Conservation (phyloP, 2,888 invertebrate species). For the Diplazon laetatorius region DNA sequence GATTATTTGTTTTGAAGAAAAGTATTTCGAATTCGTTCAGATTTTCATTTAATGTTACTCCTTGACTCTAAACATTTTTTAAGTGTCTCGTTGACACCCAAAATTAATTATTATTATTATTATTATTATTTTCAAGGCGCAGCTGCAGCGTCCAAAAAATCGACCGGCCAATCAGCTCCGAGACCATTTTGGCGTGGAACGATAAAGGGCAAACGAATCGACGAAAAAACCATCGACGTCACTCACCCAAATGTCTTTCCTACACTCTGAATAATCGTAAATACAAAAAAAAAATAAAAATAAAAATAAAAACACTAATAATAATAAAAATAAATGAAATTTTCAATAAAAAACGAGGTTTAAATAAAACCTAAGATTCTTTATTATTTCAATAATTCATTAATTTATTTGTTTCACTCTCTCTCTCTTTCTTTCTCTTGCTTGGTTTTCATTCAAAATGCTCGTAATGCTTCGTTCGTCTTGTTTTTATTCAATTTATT, state of each 20-base stretch:
- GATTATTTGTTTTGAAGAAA: no score
- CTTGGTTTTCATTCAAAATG: constrained; percentile 64
- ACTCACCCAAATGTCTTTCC: constrained; percentile 64
- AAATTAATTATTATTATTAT: no score
- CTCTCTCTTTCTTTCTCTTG: no score
- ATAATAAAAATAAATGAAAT: no score
- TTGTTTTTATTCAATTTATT: constrained; percentile 27
- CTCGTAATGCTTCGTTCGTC: constrained; percentile 49
- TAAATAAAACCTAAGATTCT: constrained; percentile 62
- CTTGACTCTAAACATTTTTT: no score
- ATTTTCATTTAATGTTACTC: no score
- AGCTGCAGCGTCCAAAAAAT: constrained; percentile 64
- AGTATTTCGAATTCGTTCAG: no score
- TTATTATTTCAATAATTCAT: no score
- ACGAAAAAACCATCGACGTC: constrained; percentile 27
- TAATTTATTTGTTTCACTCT: no score
- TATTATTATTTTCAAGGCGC: constrained; percentile 61
- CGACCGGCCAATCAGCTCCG: constrained; percentile 70
- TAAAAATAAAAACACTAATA: no score
- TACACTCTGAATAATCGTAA: constrained; percentile 57
- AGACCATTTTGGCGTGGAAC: constrained; percentile 74
- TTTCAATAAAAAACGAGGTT: constrained; percentile 34
- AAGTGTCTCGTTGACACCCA: no score
- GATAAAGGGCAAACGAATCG: constrained; percentile 53
- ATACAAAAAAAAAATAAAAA: constrained; percentile 60